Percentiles rank a stretch among this genome's conserved stretches.
phyloP scores from a whole-genome alignment of 2,113 vertebrate genomes.

The Vidua macroura region DNA sequence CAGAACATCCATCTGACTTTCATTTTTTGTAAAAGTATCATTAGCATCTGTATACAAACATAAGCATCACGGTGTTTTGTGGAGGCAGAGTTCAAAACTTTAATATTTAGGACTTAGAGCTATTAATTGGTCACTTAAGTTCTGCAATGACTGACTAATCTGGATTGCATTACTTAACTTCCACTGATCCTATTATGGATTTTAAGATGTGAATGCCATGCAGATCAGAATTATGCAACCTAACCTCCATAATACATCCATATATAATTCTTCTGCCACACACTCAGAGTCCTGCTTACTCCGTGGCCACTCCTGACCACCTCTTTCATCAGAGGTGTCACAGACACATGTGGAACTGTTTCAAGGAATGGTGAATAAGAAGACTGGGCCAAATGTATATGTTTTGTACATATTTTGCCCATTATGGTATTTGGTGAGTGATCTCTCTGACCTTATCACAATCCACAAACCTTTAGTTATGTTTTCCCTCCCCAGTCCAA shows the following conservation, averaged over 20 bases:
- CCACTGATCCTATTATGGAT: slow-evolving; percentile 37
- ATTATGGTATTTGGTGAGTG: neutral
- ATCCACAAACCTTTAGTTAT: neutral
- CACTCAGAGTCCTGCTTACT: neutral
- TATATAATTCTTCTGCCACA: neutral
- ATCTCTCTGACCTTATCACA: neutral
- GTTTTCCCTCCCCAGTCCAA: neutral
- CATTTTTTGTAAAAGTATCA: neutral
- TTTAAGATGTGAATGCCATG: slow-evolving; percentile 3
- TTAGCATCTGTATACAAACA: neutral
- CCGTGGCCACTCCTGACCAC: neutral
- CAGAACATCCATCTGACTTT: neutral
- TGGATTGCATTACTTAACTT: slow-evolving; percentile 29
- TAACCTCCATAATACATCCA: neutral
- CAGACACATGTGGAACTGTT: fast-evolving
- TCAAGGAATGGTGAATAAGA: neutral
- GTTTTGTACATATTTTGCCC: neutral
- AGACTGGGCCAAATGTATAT: neutral
- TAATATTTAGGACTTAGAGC: neutral
- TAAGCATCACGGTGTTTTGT: neutral
- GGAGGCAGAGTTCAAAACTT: neutral
- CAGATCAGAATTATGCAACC: neutral
- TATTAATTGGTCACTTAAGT: neutral
- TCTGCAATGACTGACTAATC: slow-evolving; percentile 11
- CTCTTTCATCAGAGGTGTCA: neutral